Percentiles rank a stretch among this genome's conserved stretches.
Conservation (phyloP, 2,797 vertebrate genomes). For the Megaceryle alcyon region DNA sequence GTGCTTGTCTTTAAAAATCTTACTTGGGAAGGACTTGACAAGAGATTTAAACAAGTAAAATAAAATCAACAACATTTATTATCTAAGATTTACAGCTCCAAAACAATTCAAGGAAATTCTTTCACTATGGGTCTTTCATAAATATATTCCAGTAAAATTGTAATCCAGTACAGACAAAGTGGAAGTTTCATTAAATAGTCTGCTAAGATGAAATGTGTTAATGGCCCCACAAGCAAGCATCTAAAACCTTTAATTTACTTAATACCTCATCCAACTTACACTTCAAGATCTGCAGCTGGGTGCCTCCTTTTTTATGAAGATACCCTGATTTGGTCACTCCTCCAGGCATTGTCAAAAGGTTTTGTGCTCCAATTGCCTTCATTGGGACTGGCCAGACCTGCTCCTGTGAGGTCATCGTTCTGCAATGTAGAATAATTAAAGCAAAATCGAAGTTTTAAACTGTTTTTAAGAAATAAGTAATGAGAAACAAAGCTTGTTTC, state of each 20-base stretch:
- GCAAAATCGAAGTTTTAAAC: too few relatives aligned
- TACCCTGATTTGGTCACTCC: slow-evolving; percentile 91
- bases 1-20: background rate
- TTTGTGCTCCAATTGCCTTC: slow-evolving; percentile 97
- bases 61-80: background rate
- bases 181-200: background rate
- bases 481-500: background rate
- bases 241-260: background rate
- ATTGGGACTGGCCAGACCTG: slow-evolving; percentile 92
- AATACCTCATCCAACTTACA: slow-evolving; percentile 83
- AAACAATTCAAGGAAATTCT: background rate
- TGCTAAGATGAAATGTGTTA: background rate
- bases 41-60: background rate
- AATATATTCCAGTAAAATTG: background rate
- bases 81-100: background rate
- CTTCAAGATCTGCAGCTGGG: slow-evolving; percentile 92
- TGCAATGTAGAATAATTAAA: slow-evolving; percentile 58
- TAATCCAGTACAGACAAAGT: background rate
- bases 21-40: background rate
- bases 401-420: slow-evolving; percentile 88
- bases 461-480: background rate
- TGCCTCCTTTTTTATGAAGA: slow-evolving; percentile 96
- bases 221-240: background rate
- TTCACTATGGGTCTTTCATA: background rate
- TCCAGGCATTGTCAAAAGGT: slow-evolving; percentile 96